phyloP scores from a whole-genome alignment of 2,888 invertebrate species.

The Amiota communis region DNA sequence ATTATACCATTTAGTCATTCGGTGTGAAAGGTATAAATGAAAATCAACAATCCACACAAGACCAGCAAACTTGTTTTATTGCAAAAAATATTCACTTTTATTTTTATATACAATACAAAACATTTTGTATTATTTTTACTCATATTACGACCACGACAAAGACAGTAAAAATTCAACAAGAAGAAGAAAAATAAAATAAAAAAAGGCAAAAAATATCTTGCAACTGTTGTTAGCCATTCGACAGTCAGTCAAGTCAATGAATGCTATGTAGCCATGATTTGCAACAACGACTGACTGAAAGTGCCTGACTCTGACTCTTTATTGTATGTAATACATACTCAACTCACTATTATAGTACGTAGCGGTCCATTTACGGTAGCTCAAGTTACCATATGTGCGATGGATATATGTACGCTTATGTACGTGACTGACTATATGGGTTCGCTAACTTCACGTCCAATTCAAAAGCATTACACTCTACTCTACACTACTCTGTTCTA shows the following conservation, averaged over 20 bases:
- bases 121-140: constrained; percentile 32
- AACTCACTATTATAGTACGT: background rate
- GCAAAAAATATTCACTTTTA: constrained; percentile 53
- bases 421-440: constrained; percentile 5
- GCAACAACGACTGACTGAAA: background rate
- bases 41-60: background rate
- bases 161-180: no score
- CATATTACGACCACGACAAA: constrained; percentile 35
- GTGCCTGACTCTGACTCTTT: constrained; percentile 15
- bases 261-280: constrained; percentile 25
- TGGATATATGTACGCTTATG: background rate
- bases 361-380: constrained; percentile 59
- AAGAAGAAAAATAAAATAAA: no score
- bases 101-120: constrained; percentile 41
- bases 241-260: constrained; percentile 51
- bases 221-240: constrained; percentile 28
- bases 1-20: no score
- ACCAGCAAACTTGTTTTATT: constrained; percentile 26
- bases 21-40: constrained; percentile 5
- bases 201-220: constrained; percentile 39
- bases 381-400: constrained; percentile 48
- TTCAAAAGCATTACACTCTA: background rate
- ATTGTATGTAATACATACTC: constrained; percentile 40
- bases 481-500: no score
- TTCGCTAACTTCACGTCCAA: background rate